Percentiles rank a stretch among this genome's conserved stretches.
Evolutionary conservation across 2,113 vertebrate genomes (phyloP).

Genomic region (Choloepus hoffmanni): DNA sequence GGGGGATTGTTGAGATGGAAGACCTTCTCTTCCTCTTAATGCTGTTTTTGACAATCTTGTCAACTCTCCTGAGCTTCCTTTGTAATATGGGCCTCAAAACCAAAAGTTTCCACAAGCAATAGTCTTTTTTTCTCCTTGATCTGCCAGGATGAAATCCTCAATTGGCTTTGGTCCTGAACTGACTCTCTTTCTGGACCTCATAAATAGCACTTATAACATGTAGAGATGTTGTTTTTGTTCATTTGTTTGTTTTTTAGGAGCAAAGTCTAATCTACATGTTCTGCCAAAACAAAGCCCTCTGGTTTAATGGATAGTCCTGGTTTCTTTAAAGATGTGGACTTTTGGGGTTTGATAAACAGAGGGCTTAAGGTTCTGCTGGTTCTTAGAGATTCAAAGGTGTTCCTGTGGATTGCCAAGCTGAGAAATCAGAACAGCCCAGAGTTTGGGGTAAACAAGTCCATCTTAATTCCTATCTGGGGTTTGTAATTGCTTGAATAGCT

Average conservation of each 20-base stretch:
- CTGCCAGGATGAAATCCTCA: conserved; percentile 5
- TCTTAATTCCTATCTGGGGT: conserved; percentile 51
- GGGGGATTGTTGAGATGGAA: neutral
- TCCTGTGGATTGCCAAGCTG: neutral
- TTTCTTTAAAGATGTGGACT: neutral
- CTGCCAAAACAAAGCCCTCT: conserved; percentile 34
- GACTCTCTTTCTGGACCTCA: neutral
- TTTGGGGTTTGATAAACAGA: neutral
- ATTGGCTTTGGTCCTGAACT: neutral
- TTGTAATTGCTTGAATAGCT: conserved; percentile 2
- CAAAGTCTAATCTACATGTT: conserved; percentile 14
- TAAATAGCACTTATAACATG: neutral
- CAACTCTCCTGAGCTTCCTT: neutral
- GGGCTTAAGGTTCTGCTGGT: neutral
- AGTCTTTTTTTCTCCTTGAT: neutral
- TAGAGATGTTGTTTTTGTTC: neutral
- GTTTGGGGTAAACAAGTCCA: conserved; percentile 60
- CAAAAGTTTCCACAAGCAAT: conserved; percentile 6
- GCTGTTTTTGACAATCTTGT: conserved; percentile 9
- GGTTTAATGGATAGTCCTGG: neutral
- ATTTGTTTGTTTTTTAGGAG: neutral
- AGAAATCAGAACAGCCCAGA: neutral
- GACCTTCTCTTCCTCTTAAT: neutral
- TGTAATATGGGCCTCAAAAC: conserved; percentile 34
- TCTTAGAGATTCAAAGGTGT: conserved; percentile 22